phyloP scores from a whole-genome alignment of 2,113 vertebrate species.

The Dasyurus viverrinus region DNA sequence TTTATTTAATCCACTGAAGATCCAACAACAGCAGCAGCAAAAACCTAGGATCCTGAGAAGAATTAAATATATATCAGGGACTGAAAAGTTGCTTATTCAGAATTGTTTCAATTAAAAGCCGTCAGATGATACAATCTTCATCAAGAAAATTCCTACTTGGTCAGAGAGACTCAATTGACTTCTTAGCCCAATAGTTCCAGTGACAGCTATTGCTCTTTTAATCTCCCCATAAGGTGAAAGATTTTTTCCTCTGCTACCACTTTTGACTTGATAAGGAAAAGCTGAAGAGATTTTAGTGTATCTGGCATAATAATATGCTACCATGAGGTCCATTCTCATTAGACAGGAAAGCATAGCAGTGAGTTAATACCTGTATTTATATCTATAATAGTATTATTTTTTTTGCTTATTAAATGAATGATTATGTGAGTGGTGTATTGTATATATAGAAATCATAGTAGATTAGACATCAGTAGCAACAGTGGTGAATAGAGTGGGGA shows the following conservation, averaged over 20 bases:
- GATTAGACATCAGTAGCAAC: not conserved
- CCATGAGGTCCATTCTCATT: not conserved
- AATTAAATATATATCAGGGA: not conserved
- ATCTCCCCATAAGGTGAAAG: not conserved
- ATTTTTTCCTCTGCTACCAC: not conserved
- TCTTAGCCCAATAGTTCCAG: not conserved
- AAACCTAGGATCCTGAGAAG: not conserved
- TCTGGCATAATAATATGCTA: not conserved
- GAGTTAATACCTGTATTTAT: not conserved
- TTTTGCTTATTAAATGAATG: not conserved
- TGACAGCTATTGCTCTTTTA: not conserved
- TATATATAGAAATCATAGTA: not conserved
- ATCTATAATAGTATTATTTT: not conserved
- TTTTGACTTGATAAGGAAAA: not conserved
- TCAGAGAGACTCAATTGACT: not conserved
- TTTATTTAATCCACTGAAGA: not conserved
- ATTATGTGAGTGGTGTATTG: not conserved
- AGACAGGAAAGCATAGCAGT: not conserved
- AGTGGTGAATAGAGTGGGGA: not conserved
- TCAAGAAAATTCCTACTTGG: not conserved
- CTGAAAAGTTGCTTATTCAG: not conserved
- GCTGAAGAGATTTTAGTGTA: not conserved
- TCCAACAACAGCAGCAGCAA: not conserved
- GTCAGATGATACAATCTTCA: not conserved
- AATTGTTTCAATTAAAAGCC: not conserved